Conservation (phyloP, 2,888 invertebrate species). For the Tenthredo scrophulariae region DNA sequence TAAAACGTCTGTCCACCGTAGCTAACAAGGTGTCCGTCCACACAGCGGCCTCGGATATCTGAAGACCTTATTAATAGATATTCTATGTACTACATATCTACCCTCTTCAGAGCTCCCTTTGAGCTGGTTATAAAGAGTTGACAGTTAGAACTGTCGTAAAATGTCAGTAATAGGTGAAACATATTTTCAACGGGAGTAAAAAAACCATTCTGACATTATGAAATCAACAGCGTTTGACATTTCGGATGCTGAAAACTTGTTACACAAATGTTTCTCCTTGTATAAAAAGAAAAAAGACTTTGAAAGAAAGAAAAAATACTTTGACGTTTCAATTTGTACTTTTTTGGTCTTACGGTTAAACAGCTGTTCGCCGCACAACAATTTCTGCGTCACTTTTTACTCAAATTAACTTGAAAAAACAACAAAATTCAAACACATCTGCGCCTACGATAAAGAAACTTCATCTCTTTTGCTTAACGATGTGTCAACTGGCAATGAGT, state of each 20-base stretch:
- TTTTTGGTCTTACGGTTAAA: not conserved
- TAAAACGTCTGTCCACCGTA: constrained; percentile 40
- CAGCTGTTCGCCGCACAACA: not conserved
- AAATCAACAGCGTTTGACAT: constrained; percentile 42
- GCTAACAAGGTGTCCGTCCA: constrained; percentile 46
- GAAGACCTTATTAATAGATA: constrained; percentile 46
- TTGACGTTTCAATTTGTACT: constrained; percentile 1
- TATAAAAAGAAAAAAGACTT: not conserved
- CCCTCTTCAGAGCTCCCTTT: constrained; percentile 16
- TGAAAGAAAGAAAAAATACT: not conserved
- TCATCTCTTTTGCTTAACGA: constrained; percentile 22
- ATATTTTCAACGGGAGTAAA: constrained; percentile 9
- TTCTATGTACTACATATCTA: not conserved
- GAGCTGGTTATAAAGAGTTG: constrained; percentile 40
- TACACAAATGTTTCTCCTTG: not conserved
- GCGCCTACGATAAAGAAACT: not conserved
- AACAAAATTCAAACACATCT: not conserved
- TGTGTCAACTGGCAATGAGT: constrained; percentile 3
- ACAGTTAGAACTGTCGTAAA: constrained; percentile 46
- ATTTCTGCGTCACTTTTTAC: not conserved
- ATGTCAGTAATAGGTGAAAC: constrained; percentile 52
- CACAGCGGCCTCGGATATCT: constrained; percentile 16
- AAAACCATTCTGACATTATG: constrained; percentile 26
- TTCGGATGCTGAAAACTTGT: constrained; percentile 1
- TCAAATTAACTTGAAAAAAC: not conserved